Conservation (phyloP, 2,113 vertebrate species). For the Panurus biarmicus region DNA sequence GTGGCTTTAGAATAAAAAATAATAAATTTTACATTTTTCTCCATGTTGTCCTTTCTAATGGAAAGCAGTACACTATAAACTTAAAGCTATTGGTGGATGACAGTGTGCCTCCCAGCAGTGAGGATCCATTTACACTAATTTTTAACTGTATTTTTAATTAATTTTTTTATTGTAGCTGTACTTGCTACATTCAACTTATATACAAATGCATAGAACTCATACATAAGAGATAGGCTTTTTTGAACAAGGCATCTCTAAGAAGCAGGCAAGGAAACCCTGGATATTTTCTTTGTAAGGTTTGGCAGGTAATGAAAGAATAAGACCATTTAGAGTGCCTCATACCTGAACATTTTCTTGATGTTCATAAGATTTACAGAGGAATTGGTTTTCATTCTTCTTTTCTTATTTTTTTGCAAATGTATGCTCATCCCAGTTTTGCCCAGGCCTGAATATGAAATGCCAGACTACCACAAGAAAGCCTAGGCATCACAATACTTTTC, state of each 20-base stretch:
- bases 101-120: not conserved
- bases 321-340: not conserved
- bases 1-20: not conserved
- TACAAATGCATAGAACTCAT: not conserved
- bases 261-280: not conserved
- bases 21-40: not conserved
- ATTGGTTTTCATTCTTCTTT: not conserved
- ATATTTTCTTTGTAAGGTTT: not conserved
- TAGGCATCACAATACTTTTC: not conserved
- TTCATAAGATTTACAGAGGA: not conserved
- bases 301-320: slow-evolving; percentile 29
- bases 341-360: not conserved
- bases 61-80: not conserved
- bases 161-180: not conserved
- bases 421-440: not conserved
- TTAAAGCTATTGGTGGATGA: not conserved
- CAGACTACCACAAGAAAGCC: slow-evolving; percentile 39
- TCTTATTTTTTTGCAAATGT: not conserved
- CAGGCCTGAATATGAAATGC: not conserved
- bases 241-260: not conserved
- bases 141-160: not conserved
- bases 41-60: not conserved
- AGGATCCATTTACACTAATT: not conserved
- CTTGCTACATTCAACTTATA: not conserved
- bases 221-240: not conserved